Conservation (phyloP, 2,113 vertebrate genomes). For the Crotalus helleri region DNA sequence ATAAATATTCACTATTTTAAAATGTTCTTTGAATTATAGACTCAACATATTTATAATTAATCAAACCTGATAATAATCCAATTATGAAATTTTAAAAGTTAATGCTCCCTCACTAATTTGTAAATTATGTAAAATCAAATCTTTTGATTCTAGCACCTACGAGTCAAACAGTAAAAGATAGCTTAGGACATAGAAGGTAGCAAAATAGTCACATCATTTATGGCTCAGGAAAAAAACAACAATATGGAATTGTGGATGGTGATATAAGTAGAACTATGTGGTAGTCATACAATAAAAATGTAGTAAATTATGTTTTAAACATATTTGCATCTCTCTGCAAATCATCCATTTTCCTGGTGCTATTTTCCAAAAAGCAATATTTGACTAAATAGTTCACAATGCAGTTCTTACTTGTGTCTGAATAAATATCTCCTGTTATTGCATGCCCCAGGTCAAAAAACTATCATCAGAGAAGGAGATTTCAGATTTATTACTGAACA, state of each 20-base stretch:
- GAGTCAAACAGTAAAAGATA: background rate
- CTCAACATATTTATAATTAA: conserved; percentile 8
- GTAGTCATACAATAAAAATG: background rate
- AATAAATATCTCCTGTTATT: background rate
- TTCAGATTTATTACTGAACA: background rate
- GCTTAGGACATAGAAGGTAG: background rate
- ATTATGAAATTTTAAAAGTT: background rate
- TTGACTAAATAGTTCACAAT: background rate
- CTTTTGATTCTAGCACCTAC: background rate
- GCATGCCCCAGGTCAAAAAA: background rate
- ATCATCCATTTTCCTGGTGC: background rate
- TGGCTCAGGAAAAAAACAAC: background rate
- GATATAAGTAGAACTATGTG: background rate
- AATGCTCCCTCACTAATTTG: background rate
- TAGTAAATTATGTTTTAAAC: background rate
- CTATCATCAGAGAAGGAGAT: background rate
- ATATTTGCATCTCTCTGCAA: background rate
- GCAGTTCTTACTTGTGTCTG: background rate
- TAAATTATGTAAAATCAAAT: background rate
- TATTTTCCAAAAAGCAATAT: background rate
- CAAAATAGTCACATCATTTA: background rate
- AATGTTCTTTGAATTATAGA: conserved; percentile 2
- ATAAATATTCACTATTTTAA: background rate
- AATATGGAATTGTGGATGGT: background rate
- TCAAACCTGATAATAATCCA: conserved; percentile 12